Evolutionary conservation across 2,113 vertebrate species (phyloP), one percentile per base, ranked within the genome.

Genomic region (Aptenodytes forsteri): DNA sequence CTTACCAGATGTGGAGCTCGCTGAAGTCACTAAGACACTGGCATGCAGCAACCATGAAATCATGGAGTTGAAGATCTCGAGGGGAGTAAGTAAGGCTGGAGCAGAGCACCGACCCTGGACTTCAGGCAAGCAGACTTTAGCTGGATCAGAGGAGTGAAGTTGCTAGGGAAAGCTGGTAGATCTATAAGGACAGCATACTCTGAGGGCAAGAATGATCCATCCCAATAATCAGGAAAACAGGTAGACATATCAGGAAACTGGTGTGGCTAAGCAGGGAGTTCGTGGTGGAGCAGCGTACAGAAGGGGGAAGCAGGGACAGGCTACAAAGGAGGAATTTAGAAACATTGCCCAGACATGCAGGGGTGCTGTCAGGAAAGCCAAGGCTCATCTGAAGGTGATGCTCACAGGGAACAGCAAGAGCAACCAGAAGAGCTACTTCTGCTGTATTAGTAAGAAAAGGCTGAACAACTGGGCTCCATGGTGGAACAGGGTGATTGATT

Each of bases 391-490:
- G 59, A 70, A 59, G 20, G 3, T 58, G 12, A 20, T 59, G 11
- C 6, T 78, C 23, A 75, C 22, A 83, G 21, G 2, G 3, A 40
- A 50, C 14, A 47, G 46, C 52, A 66, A 70, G 29, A 66, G 7
- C 17, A 83, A 56, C 6, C 6, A 47, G 36, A 52, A 59, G 15
- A 78, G 25, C 13, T 40, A 49, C 23, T 66, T 75, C n/a, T 34
- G 18, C 15, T 46, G 20, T 56, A 61, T 36, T 38, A 42, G 21
- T 11, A 71, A 36, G 36, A 67, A 84, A 76, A 66, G 8, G 7
- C 19, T 2, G 4, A 26, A 36, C 7, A 62, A 34, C 22, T 72
- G 19, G 3, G 8, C 5, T n/a, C 25, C 2, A 1, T 40, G 11
- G 7, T 11, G 62, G 36, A 88, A 66, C 12, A 40, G 11, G 6